Evolutionary conservation across 2,113 vertebrate genomes (phyloP).

Genomic region (Stigmatopora nigra): DNA sequence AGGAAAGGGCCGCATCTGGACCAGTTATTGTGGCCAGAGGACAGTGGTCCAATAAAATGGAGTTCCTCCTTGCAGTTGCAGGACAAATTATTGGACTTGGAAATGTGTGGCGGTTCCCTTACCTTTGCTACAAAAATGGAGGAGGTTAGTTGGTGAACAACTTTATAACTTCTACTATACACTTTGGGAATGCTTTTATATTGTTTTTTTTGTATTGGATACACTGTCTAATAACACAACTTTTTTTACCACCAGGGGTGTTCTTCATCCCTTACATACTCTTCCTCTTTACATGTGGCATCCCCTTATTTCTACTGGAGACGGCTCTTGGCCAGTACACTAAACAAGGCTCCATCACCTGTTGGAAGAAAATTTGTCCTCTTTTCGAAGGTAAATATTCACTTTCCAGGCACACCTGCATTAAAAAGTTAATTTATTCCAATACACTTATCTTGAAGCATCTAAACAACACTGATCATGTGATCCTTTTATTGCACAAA

Average conservation of each 20-base stretch:
- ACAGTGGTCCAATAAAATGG: conserved; percentile 71
- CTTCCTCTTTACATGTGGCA: conserved; percentile 71
- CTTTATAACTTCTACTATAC: neutral
- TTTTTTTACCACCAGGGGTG: conserved; percentile 54
- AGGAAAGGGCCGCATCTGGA: neutral
- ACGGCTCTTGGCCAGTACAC: conserved; percentile 71
- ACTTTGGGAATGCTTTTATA: neutral
- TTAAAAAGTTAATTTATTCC: neutral
- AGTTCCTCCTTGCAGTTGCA: conserved; percentile 73
- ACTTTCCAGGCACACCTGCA: neutral
- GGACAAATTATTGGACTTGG: conserved; percentile 74
- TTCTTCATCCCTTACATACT: conserved; percentile 73
- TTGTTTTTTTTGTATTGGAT: neutral
- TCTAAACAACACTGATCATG: neutral
- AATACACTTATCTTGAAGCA: neutral
- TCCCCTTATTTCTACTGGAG: conserved; percentile 72
- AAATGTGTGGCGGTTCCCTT: conserved; percentile 76
- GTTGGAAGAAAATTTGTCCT: conserved; percentile 74
- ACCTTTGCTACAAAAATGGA: conserved; percentile 76
- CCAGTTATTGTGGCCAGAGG: conserved; percentile 42
- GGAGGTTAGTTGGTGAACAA: conserved; percentile 59
- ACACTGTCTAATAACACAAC: neutral
- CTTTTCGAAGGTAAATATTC: conserved; percentile 70
- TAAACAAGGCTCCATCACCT: conserved; percentile 69
- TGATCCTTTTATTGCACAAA: no score